Conservation (phyloP, 2,113 vertebrate genomes). For the Recurvirostra avosetta region DNA sequence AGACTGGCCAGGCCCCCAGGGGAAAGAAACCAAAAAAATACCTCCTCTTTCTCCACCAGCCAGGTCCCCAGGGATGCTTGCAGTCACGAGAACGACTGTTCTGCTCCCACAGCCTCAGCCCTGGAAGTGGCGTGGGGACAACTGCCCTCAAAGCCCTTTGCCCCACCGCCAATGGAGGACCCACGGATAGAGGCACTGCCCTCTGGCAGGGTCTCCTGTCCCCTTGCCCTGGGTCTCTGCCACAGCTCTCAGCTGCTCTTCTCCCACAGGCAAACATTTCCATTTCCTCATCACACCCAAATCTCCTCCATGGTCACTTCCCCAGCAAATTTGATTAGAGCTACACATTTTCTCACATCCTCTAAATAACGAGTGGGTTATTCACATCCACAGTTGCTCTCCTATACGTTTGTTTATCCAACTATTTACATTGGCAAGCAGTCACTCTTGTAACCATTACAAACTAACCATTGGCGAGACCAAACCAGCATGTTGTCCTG, state of each 20-base stretch:
- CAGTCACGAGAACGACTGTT: neutral
- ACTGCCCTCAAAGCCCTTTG: accelerated
- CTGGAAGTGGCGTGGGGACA: accelerated
- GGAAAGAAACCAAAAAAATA: neutral
- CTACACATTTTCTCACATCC: neutral
- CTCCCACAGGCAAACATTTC: neutral
- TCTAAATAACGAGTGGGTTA: neutral
- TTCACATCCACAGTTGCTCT: neutral
- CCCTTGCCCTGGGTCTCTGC: neutral
- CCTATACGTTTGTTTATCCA: neutral
- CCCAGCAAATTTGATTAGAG: neutral
- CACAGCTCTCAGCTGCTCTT: neutral
- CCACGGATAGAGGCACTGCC: accelerated
- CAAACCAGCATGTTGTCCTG: neutral
- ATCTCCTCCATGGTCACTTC: neutral
- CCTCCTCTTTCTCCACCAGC: neutral
- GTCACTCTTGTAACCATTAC: neutral
- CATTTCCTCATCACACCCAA: neutral
- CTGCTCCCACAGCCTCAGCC: neutral
- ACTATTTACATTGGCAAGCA: neutral
- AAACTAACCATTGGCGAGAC: neutral
- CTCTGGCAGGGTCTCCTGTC: neutral
- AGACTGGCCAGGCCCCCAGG: neutral
- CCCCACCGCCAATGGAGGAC: too few relatives aligned
- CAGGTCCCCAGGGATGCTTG: neutral